Evolutionary conservation across 2,113 vertebrate genomes (phyloP), one percentile per base, ranked within the genome.

Genomic region (Boulengeromyrus knoepffleri): DNA sequence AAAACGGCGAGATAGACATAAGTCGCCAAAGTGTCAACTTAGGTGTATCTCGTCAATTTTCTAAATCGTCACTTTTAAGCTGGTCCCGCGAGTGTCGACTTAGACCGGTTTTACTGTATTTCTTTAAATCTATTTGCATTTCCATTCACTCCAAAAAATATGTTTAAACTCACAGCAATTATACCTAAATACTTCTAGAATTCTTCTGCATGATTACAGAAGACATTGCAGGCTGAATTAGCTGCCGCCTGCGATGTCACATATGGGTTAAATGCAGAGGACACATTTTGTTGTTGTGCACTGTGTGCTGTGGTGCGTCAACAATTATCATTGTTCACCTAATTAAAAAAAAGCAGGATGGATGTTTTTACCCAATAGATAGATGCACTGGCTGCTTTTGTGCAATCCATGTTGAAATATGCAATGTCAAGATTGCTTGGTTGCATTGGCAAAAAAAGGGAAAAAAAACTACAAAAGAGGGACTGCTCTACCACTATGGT

Each of bases 101-200:
- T 31, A 31, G 31, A 31, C 31, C 31, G 31, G 31, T 31, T 31
- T 39, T 53, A 53, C 52, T 39, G 0, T 39, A 39, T 39, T 39
- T 39, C 36, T 39, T 39, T 39, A 39, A 39, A 39, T 39, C 36
- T 39, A 86, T 31, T 62, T 27, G 19, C 17, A 49, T 10, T 42
- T 84, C 21, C 21, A 42, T 49, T 10, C 17, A 45, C 42, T 58
- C 24, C 21, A 49, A 46, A 86, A 46, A 0, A 0, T 50, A 24
- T 27, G 24, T 15, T 15, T 19, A 49, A 91, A 42, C 80, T 90
- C n/a, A 84, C 70, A 91, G 89, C 66, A 90, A 86, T 90, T n/a
- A 88, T 19, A 56, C 50, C 39, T 45, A 49, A 45, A 70, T 83
- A 39, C 17, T 56, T 21, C 5, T 56, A 56, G 53, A 56, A 31